These are phyloP conservation scores for Cossypha caffra DNA, from an alignment of 2,797 vertebrate genomes.

Conservation along the genomic window DNA sequence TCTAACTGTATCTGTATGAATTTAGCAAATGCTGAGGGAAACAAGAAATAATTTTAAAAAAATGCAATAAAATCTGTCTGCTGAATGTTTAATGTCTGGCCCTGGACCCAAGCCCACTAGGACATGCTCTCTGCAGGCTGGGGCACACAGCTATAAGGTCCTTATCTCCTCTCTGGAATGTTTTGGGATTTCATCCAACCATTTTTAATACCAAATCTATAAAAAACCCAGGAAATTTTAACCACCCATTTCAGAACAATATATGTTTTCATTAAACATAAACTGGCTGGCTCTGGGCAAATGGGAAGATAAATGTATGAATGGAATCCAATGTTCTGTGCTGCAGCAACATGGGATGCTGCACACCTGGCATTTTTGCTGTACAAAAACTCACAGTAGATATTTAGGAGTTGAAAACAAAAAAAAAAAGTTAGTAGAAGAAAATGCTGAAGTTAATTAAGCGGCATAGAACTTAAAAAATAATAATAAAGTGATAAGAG, in stretches of 20 bases:
- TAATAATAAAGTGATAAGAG: background rate
- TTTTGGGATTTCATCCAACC: background rate
- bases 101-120: background rate
- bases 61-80: background rate
- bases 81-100: background rate
- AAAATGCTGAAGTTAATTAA: background rate
- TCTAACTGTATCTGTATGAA: background rate
- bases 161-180: conserved; percentile 13
- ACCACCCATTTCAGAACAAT: background rate
- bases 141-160: background rate
- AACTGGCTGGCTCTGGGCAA: background rate
- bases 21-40: background rate
- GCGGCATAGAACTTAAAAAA: background rate
- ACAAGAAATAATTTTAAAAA: background rate
- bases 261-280: background rate
- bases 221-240: background rate
- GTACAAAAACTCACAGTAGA: background rate
- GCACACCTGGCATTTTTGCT: background rate
- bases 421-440: background rate
- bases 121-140: background rate
- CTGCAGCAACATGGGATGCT: background rate
- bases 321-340: background rate
- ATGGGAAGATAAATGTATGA: background rate
- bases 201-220: background rate
- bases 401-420: background rate